These are phyloP conservation scores for Hyposoter didymator DNA, from an alignment of 2,888 invertebrate species.

Conservation along the genomic window DNA sequence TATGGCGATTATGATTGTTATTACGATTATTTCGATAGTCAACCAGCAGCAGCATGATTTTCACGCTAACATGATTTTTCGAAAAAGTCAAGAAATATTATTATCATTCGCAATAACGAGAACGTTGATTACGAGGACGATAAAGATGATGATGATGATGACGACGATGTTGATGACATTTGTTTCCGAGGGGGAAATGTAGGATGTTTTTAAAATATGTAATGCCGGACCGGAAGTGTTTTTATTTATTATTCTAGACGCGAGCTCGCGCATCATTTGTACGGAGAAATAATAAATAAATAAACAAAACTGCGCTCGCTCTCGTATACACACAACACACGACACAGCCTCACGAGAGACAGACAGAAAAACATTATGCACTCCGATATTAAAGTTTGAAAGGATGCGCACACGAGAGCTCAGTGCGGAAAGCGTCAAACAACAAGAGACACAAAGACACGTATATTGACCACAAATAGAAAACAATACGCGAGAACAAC, in stretches of 20 bases:
- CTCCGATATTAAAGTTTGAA: slow-evolving; percentile 5
- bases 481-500: slow-evolving; percentile 39
- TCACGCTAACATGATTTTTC: neutral
- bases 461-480: slow-evolving; percentile 15
- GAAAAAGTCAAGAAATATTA: neutral
- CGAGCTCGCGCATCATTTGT: slow-evolving; percentile 61
- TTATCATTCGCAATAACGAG: neutral
- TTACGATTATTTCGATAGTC: slow-evolving; percentile 11
- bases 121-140: neutral
- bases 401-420: neutral
- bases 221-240: slow-evolving; percentile 73
- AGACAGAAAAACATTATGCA: neutral
- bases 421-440: slow-evolving; percentile 1
- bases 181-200: slow-evolving; percentile 5
- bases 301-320: slow-evolving; percentile 50
- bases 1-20: slow-evolving; percentile 1
- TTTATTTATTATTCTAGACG: slow-evolving; percentile 76
- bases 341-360: slow-evolving; percentile 22
- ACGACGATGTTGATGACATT: slow-evolving; percentile 15
- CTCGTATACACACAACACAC: slow-evolving; percentile 9
- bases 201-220: slow-evolving; percentile 67
- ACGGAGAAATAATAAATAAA: slow-evolving; percentile 27
- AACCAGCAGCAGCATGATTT: neutral
- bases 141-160: slow-evolving; percentile 11
- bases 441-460: slow-evolving; percentile 16